Conservation (phyloP, 2,888 invertebrate species). For the Drosophila quinaria region DNA sequence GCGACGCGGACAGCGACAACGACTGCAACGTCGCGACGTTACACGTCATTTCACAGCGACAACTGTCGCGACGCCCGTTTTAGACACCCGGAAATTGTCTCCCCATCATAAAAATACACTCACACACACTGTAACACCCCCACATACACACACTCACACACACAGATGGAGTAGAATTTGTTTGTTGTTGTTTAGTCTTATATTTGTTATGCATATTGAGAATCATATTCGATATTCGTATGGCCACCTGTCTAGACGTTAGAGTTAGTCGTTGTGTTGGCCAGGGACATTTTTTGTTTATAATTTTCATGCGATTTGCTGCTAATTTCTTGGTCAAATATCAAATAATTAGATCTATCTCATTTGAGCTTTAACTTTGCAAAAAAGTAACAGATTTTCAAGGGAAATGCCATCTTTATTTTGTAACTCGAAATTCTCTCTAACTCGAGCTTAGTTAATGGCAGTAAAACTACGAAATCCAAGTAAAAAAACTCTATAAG, state of each 20-base stretch:
- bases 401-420: too few relatives aligned
- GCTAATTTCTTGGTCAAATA: constrained; percentile 14
- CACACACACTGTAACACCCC: constrained; percentile 1
- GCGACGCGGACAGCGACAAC: neutral
- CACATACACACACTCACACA: constrained; percentile 1
- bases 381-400: too few relatives aligned
- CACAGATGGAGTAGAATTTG: constrained; percentile 8
- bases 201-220: constrained; percentile 19
- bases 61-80: constrained; percentile 60
- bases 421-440: too few relatives aligned
- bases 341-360: neutral
- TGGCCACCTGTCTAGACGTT: constrained; percentile 43
- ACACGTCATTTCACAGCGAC: constrained; percentile 53
- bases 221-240: constrained; percentile 22
- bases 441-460: too few relatives aligned
- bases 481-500: too few relatives aligned
- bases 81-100: constrained; percentile 77
- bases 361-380: too few relatives aligned
- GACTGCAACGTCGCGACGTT: constrained; percentile 27
- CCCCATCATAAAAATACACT: constrained; percentile 19
- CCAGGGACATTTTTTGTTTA: neutral
- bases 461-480: too few relatives aligned
- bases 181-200: neutral
- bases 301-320: constrained; percentile 26
- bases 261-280: constrained; percentile 2